These are phyloP conservation scores for Metalampra italica DNA, from an alignment of 2,888 invertebrate species.

Conservation along the genomic window DNA sequence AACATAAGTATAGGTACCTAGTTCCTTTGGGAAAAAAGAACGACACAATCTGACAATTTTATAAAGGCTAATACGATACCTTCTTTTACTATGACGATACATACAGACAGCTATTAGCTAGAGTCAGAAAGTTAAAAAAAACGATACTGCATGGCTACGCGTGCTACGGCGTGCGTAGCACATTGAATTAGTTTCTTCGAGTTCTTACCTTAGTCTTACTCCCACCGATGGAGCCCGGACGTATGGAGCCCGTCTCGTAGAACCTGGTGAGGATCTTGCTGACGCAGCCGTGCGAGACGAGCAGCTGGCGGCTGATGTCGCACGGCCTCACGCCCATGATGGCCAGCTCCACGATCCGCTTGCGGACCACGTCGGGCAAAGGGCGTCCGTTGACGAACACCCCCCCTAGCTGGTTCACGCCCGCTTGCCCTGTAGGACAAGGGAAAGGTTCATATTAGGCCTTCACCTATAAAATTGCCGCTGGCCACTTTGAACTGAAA, in stretches of 20 bases:
- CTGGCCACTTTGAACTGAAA: too few relatives aligned
- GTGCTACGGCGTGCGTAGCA: too few relatives aligned
- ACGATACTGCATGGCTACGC: too few relatives aligned
- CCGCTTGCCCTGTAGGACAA: conserved; percentile 89
- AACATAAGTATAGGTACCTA: too few relatives aligned
- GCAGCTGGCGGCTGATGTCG: conserved; percentile 96
- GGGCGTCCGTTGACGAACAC: conserved; percentile 99
- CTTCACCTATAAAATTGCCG: too few relatives aligned
- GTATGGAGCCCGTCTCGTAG: conserved; percentile 97
- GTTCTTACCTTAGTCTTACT: conserved; percentile 95
- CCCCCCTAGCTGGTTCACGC: conserved; percentile 97
- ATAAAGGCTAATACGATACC: too few relatives aligned
- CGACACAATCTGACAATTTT: too few relatives aligned
- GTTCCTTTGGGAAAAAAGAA: too few relatives aligned
- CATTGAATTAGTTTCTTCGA: too few relatives aligned
- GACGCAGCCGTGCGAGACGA: conserved; percentile 98
- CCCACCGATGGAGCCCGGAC: conserved; percentile 96
- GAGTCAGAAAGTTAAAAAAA: too few relatives aligned
- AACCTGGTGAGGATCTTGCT: conserved; percentile 97
- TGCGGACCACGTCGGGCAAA: conserved; percentile 94
- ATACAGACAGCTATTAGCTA: too few relatives aligned
- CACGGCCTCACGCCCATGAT: conserved; percentile 96
- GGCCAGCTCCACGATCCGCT: conserved; percentile 96
- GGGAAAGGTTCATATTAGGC: not conserved
- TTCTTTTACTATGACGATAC: too few relatives aligned